Percentiles rank a stretch among this genome's conserved stretches.
phyloP scores from a whole-genome alignment of 2,888 invertebrate species.

The Teleiodes luculella region DNA sequence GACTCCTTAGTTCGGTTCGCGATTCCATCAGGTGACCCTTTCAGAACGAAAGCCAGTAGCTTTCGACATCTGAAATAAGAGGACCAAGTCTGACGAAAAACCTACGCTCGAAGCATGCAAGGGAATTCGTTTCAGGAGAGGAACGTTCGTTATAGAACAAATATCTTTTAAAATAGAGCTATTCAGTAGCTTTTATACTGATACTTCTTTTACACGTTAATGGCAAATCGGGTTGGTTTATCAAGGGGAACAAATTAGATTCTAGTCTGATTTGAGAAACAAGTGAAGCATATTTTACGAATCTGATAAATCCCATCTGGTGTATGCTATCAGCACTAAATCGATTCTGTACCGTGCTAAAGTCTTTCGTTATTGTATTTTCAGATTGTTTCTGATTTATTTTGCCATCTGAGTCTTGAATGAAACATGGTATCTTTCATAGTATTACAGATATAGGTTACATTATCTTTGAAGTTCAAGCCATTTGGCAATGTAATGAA shows the following conservation, averaged over 20 bases:
- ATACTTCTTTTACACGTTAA: not conserved
- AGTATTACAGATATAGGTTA: not conserved
- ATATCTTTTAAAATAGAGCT: too few species aligned
- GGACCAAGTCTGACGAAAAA: conserved; percentile 73
- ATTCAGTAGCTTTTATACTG: too few species aligned
- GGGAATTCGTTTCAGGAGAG: conserved; percentile 37
- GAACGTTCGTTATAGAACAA: not conserved
- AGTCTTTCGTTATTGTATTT: too few species aligned
- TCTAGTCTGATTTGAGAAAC: not conserved
- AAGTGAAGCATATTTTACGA: not conserved
- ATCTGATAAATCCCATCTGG: too few species aligned
- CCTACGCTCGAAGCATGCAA: conserved; percentile 47
- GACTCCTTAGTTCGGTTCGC: conserved; percentile 61
- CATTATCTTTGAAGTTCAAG: conserved; percentile 6
- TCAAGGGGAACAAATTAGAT: not conserved
- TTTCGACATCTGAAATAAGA: conserved; percentile 76
- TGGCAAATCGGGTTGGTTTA: not conserved
- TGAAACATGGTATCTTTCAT: not conserved
- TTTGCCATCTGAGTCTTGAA: too few species aligned
- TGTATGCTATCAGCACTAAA: too few species aligned
- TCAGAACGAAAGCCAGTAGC: conserved; percentile 66
- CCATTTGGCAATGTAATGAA: not conserved
- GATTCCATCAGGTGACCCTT: conserved; percentile 36
- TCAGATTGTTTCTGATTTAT: too few species aligned
- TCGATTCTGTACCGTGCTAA: too few species aligned